These are phyloP conservation scores for Heliconius himera DNA, from an alignment of 1,140 invertebrate species.

Conservation along the genomic window DNA sequence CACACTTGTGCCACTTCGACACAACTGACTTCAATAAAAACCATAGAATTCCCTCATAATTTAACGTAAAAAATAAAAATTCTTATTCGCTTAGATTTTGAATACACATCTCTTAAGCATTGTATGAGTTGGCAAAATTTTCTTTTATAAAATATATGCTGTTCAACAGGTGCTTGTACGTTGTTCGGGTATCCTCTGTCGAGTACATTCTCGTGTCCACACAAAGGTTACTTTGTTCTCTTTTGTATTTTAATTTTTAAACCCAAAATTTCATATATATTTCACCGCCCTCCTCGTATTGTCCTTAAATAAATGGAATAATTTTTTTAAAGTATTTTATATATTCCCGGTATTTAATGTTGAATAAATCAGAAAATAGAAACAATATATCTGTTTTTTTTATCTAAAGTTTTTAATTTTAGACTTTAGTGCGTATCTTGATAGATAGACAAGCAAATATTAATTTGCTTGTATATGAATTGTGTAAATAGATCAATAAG, in stretches of 20 bases:
- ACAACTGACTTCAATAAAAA: no score
- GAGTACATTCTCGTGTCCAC: constrained; percentile 24
- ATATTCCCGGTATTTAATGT: not conserved
- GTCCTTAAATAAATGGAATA: not conserved
- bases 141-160: constrained; percentile 23
- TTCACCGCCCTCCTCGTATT: not conserved
- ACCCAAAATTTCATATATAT: not conserved
- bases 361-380: not conserved
- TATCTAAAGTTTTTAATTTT: no score
- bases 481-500: no score
- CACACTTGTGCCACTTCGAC: no score
- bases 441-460: no score
- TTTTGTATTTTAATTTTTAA: constrained; percentile 10
- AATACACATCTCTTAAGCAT: not conserved
- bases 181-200: constrained; percentile 12
- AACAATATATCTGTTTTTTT: no score
- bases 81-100: not conserved
- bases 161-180: constrained; percentile 26
- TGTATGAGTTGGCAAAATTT: constrained; percentile 9
- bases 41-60: no score
- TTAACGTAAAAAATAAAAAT: not conserved
- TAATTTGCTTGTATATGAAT: no score
- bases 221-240: constrained; percentile 22
- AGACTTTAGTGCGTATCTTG: no score
- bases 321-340: not conserved